These are phyloP conservation scores for Glaucidium brasilianum DNA, from an alignment of 2,113 vertebrate species.

Conservation along the genomic window DNA sequence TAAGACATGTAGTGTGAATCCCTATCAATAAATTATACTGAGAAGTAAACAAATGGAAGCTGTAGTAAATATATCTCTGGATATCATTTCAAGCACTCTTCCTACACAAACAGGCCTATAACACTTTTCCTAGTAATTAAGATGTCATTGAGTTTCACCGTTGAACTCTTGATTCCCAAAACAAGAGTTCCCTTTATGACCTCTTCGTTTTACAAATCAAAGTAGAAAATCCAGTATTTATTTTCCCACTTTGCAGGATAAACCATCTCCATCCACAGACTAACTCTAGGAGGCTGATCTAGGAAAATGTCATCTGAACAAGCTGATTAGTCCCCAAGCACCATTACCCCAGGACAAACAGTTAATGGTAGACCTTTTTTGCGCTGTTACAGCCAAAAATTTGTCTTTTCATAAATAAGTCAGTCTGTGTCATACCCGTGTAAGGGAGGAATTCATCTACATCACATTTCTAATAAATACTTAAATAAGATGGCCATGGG, in stretches of 20 bases:
- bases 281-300: neutral
- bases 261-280: neutral
- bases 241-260: neutral
- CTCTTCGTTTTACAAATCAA: neutral
- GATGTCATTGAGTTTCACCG: neutral
- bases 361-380: neutral
- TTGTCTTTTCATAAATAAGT: neutral
- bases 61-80: neutral
- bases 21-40: neutral
- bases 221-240: neutral
- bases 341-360: neutral
- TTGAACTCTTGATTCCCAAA: neutral
- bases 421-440: neutral
- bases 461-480: neutral
- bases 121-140: neutral
- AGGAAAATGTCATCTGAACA: neutral
- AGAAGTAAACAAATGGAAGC: neutral
- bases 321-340: neutral
- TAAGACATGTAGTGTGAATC: neutral
- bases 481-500: neutral
- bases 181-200: neutral
- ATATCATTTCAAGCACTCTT: neutral
- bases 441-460: neutral
- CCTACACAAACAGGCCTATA: neutral
- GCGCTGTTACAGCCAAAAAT: neutral